Evolutionary conservation across 2,888 invertebrate species (phyloP).

Genomic region (Drosophila cognata): DNA sequence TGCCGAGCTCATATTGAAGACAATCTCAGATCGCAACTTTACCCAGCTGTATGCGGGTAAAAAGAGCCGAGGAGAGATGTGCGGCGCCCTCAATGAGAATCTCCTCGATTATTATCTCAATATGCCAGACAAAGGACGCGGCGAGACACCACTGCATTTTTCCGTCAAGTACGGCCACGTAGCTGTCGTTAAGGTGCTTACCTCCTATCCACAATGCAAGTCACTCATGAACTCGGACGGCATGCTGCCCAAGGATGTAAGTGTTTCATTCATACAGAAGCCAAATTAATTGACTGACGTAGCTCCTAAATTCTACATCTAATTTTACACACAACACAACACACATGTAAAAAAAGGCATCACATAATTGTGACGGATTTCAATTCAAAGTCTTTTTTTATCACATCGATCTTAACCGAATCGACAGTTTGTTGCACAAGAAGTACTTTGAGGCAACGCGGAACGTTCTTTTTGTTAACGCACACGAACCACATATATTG

Average conservation of each 20-base stretch:
- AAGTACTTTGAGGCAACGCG: neutral
- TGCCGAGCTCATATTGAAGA: conserved; percentile 91
- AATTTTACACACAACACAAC: neutral
- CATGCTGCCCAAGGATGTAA: conserved; percentile 91
- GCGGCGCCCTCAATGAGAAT: conserved; percentile 88
- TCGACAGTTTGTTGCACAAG: neutral
- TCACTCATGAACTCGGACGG: conserved; percentile 90
- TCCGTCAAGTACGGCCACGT: conserved; percentile 95
- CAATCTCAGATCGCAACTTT: conserved; percentile 91
- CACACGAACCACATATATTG: neutral
- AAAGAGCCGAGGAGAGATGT: conserved; percentile 81
- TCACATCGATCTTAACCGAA: neutral
- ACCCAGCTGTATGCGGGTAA: conserved; percentile 91
- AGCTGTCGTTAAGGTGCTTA: conserved; percentile 91
- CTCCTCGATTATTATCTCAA: conserved; percentile 96
- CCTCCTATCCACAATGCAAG: conserved; percentile 93
- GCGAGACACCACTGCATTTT: conserved; percentile 97
- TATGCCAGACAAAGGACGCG: conserved; percentile 96
- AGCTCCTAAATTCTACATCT: neutral
- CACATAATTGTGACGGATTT: neutral
- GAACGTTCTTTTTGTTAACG: too few relatives aligned
- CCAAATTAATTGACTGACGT: neutral
- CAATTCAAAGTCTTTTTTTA: neutral
- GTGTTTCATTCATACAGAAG: conserved; percentile 61
- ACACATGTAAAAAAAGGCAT: too few relatives aligned